Percentiles rank a stretch among this genome's conserved stretches.
phyloP scores from a whole-genome alignment of 2,113 vertebrate species.

The Azemiops feae region DNA sequence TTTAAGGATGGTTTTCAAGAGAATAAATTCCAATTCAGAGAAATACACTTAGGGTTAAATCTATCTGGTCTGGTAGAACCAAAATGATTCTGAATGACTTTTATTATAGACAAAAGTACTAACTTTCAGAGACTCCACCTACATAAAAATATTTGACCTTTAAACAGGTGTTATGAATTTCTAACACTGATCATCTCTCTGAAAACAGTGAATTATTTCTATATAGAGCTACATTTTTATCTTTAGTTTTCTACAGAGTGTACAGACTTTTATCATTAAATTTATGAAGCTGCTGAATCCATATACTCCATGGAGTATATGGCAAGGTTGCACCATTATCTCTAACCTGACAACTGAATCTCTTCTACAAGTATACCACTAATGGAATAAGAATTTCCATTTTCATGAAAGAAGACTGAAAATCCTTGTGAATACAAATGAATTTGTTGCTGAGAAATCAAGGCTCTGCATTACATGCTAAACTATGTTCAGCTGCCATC shows the following conservation, averaged over 20 bases:
- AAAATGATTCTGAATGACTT: conserved; percentile 1
- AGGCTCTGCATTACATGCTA: background rate
- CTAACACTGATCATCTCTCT: background rate
- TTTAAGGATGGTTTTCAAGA: background rate
- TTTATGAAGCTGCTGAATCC: background rate
- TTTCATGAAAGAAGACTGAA: background rate
- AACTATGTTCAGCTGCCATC: background rate
- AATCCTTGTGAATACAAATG: background rate
- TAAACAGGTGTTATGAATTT: background rate
- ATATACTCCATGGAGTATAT: background rate
- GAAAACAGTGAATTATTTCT: background rate
- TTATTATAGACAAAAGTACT: background rate
- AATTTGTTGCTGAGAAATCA: background rate
- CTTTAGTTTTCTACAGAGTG: background rate
- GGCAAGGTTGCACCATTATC: background rate
- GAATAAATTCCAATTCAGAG: background rate
- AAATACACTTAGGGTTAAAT: background rate
- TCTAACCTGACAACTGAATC: background rate
- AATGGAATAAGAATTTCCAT: background rate
- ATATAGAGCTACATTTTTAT: background rate
- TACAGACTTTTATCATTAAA: background rate
- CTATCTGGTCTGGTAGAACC: background rate
- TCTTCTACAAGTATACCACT: background rate
- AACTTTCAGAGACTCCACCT: background rate
- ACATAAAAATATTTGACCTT: conserved; percentile 1